These are phyloP conservation scores for Gymnocypris eckloni DNA, from an alignment of 2,797 vertebrate genomes.

Conservation along the genomic window DNA sequence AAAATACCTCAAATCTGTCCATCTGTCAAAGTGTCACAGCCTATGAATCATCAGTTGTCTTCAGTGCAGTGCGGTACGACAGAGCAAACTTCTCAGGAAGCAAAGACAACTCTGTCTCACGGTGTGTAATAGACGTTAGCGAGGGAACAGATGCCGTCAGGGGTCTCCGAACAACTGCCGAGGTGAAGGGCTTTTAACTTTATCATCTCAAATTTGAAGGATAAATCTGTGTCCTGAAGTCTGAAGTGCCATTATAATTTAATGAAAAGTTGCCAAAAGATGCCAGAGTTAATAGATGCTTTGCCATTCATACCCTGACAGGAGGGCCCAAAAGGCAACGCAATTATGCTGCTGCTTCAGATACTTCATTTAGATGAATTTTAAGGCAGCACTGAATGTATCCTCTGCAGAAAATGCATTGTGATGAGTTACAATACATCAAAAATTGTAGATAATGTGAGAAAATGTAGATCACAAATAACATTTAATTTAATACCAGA, in stretches of 20 bases:
- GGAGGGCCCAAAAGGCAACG: background rate
- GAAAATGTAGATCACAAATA: background rate
- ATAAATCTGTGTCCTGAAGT: slow-evolving; percentile 14
- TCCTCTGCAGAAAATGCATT: background rate
- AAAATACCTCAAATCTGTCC: slow-evolving; percentile 82
- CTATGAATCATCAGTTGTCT: slow-evolving; percentile 79
- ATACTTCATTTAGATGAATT: background rate
- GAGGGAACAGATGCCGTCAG: slow-evolving; percentile 48
- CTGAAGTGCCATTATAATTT: slow-evolving; percentile 20
- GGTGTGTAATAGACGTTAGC: slow-evolving; percentile 48
- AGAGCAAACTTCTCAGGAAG: slow-evolving; percentile 53
- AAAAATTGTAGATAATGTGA: background rate
- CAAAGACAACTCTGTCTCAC: slow-evolving; percentile 16
- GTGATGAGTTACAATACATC: background rate
- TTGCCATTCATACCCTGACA: slow-evolving; percentile 2
- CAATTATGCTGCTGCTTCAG: slow-evolving; percentile 10
- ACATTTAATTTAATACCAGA: background rate
- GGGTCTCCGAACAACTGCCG: slow-evolving; percentile 45
- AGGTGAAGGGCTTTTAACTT: slow-evolving; percentile 29
- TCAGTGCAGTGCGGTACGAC: slow-evolving; percentile 56
- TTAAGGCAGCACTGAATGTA: background rate
- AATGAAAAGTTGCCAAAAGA: slow-evolving; percentile 40
- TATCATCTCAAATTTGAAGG: slow-evolving; percentile 14
- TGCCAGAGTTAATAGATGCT: slow-evolving; percentile 16
- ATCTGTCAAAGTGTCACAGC: slow-evolving; percentile 84